phyloP scores from a whole-genome alignment of 2,888 invertebrate genomes.

The Atethmia centrago region DNA sequence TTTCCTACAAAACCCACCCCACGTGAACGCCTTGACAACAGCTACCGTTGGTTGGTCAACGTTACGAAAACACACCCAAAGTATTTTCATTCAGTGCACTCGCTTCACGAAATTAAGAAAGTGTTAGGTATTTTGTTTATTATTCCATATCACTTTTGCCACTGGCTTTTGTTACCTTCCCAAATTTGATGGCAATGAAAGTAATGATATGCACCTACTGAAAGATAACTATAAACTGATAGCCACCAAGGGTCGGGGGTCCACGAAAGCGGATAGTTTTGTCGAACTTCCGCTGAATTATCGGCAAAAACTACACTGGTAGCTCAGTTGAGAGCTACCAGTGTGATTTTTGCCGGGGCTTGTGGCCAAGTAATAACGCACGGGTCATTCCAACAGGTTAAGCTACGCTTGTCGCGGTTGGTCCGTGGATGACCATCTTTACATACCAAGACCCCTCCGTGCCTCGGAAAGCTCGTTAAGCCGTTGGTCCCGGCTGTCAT shows the following conservation, averaged over 20 bases:
- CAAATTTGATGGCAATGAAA: background rate
- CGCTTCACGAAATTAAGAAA: constrained; percentile 52
- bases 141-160: constrained; percentile 24
- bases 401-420: too few species aligned
- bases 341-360: too few species aligned
- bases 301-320: too few species aligned
- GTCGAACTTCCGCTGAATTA: background rate
- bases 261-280: background rate
- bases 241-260: background rate
- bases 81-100: constrained; percentile 59
- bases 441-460: too few species aligned
- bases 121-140: constrained; percentile 39
- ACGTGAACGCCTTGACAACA: constrained; percentile 29
- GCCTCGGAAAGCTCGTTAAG: too few species aligned
- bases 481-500: too few species aligned
- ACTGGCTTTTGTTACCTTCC: background rate
- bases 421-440: too few species aligned
- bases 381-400: too few species aligned
- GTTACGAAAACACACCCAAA: constrained; percentile 63
- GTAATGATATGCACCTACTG: background rate
- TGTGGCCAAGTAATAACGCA: too few species aligned
- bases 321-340: too few species aligned
- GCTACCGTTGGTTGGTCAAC: constrained; percentile 38
- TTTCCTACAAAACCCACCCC: constrained; percentile 54
- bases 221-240: background rate